phyloP scores from a whole-genome alignment of 2,888 invertebrate species.

The Noctua comes region DNA sequence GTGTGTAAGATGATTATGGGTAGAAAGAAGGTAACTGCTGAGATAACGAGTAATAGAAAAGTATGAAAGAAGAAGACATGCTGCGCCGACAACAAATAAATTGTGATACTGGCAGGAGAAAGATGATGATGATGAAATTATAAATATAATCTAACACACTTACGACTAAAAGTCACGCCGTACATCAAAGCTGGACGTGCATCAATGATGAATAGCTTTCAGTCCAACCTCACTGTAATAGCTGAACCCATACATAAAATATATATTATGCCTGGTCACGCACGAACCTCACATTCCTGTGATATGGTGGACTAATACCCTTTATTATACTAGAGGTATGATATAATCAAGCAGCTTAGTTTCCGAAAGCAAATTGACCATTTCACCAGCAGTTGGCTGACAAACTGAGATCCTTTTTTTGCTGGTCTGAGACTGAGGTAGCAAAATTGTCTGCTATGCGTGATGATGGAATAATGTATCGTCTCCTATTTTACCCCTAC shows the following conservation, averaged over 20 bases:
- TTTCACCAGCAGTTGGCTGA: background rate
- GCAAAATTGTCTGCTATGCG: background rate
- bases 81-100: no score
- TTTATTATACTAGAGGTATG: background rate
- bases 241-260: conserved; percentile 34
- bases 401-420: no score
- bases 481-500: background rate
- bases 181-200: background rate
- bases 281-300: conserved; percentile 3
- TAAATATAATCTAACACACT: background rate
- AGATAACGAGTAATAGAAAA: no score
- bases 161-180: background rate
- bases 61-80: no score
- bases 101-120: no score
- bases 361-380: background rate
- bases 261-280: conserved; percentile 21
- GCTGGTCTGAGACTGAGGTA: no score
- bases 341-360: background rate
- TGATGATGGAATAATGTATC: background rate
- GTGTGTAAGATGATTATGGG: no score
- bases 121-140: background rate
- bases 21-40: no score
- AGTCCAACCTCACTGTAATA: conserved; percentile 8
- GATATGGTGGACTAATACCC: background rate
- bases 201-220: conserved; percentile 16